These are phyloP conservation scores for Aspidoscelis tigris DNA, from an alignment of 2,113 vertebrate species.

Conservation along the genomic window DNA sequence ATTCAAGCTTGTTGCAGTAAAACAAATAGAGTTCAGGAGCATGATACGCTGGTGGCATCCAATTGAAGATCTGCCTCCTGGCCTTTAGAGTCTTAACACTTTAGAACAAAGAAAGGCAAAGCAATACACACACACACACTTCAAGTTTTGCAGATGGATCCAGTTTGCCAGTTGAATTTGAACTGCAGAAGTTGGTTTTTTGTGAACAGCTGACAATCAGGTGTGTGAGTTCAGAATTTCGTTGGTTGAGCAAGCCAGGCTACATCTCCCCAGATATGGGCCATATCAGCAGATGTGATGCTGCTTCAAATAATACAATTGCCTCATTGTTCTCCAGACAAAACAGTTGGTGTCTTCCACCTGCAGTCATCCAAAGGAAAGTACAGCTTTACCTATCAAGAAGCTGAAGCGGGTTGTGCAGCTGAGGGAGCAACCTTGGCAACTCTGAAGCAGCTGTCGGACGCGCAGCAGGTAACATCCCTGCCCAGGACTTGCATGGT, in stretches of 20 bases:
- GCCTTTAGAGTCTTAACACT: background rate
- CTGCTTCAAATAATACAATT: background rate
- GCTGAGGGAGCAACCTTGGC: slow-evolving; percentile 84
- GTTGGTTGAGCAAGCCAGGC: background rate
- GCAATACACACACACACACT: background rate
- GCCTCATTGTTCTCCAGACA: slow-evolving; percentile 76
- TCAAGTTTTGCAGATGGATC: background rate
- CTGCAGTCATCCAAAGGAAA: slow-evolving; percentile 83
- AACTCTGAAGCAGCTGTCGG: slow-evolving; percentile 83
- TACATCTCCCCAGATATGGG: background rate
- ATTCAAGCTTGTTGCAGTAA: too few relatives aligned
- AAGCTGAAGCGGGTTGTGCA: slow-evolving; percentile 79
- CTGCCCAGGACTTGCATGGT: background rate
- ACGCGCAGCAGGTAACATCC: slow-evolving; percentile 88
- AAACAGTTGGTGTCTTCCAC: slow-evolving; percentile 90
- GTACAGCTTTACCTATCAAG: slow-evolving; percentile 84
- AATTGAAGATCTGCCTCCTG: too few relatives aligned
- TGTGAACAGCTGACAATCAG: too few relatives aligned
- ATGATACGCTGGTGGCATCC: too few relatives aligned
- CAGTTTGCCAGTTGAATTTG: background rate
- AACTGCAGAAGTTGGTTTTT: background rate
- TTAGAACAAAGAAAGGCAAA: too few relatives aligned
- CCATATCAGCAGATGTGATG: background rate
- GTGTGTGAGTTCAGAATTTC: background rate
- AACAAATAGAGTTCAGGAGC: too few relatives aligned